Percentiles rank a stretch among this genome's conserved stretches.
Evolutionary conservation across 2,888 invertebrate genomes (phyloP).

Genomic region (Gasteruption jaculator): DNA sequence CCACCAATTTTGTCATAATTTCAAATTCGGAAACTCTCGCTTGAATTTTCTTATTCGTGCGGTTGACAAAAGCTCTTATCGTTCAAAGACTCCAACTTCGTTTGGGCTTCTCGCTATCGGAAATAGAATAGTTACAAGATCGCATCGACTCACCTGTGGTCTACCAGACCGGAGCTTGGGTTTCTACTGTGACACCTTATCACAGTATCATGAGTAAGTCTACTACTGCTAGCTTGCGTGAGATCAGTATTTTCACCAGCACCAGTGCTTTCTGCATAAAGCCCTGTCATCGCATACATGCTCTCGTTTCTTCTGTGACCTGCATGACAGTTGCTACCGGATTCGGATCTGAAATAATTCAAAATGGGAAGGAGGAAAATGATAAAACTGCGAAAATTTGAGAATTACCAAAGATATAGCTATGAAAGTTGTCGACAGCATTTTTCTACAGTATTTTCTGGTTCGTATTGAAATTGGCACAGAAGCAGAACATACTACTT

Average conservation of each 20-base stretch:
- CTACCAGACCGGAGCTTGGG: slow-evolving; percentile 70
- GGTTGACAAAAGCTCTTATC: too few species aligned
- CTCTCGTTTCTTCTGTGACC: slow-evolving; percentile 73
- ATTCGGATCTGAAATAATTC: slow-evolving; percentile 39
- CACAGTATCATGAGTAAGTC: slow-evolving; percentile 50
- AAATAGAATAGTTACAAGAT: too few species aligned
- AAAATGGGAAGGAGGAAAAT: background rate
- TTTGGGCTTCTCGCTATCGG: too few species aligned
- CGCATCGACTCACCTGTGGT: slow-evolving; percentile 55
- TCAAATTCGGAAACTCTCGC: slow-evolving; percentile 24
- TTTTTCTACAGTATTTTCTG: too few species aligned
- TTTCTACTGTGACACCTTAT: slow-evolving; percentile 79
- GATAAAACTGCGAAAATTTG: too few species aligned
- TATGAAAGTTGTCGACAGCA: too few species aligned
- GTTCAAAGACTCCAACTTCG: too few species aligned
- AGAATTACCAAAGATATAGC: too few species aligned
- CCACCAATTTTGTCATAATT: too few species aligned
- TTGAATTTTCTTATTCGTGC: too few species aligned
- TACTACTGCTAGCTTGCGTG: slow-evolving; percentile 42
- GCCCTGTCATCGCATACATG: slow-evolving; percentile 84
- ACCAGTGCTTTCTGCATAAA: slow-evolving; percentile 70
- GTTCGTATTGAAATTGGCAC: too few species aligned
- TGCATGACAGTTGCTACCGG: slow-evolving; percentile 46
- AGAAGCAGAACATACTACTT: background rate
- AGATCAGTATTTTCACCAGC: slow-evolving; percentile 52